These are phyloP conservation scores for Athrips mouffetella DNA, from an alignment of 2,888 invertebrate genomes.

Conservation along the genomic window DNA sequence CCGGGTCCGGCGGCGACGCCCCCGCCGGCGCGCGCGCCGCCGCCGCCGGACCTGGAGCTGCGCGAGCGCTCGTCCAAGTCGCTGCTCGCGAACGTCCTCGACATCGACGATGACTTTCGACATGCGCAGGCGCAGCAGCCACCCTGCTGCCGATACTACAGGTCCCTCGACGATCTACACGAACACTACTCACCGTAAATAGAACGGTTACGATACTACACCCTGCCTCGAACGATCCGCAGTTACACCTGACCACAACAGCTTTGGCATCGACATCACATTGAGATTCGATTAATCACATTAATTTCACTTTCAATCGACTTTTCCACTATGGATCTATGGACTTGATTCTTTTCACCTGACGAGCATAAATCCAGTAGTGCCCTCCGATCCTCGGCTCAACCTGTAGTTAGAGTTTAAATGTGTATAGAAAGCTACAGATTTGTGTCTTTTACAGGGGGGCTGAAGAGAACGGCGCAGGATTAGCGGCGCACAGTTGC, in stretches of 20 bases:
- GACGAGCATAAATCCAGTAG: constrained; percentile 70
- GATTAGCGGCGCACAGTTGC: constrained; percentile 90
- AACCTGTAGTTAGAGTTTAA: constrained; percentile 67
- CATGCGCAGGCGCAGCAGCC: constrained; percentile 86
- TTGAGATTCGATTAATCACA: constrained; percentile 31
- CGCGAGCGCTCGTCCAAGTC: constrained; percentile 96
- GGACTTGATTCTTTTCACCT: constrained; percentile 37
- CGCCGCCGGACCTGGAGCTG: constrained; percentile 91
- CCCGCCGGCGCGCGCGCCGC: constrained; percentile 83
- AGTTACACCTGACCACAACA: constrained; percentile 67
- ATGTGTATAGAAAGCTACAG: constrained; percentile 68
- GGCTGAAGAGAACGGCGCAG: constrained; percentile 83
- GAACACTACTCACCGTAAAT: constrained; percentile 79
- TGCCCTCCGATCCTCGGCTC: constrained; percentile 68
- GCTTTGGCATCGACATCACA: constrained; percentile 40
- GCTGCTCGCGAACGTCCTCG: constrained; percentile 96
- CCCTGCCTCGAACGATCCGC: constrained; percentile 72
- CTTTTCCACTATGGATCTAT: constrained; percentile 48
- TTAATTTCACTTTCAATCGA: constrained; percentile 40
- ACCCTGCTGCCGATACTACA: constrained; percentile 87
- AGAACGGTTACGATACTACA: constrained; percentile 74
- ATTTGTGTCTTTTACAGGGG: constrained; percentile 62
- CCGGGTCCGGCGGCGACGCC: constrained; percentile 81
- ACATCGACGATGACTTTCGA: constrained; percentile 97
- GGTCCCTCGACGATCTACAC: constrained; percentile 82